A percentile compares a stretch with the other conserved stretches of the same genome.
Conservation (phyloP, 2,888 invertebrate species). For the Diabrotica balteata region DNA sequence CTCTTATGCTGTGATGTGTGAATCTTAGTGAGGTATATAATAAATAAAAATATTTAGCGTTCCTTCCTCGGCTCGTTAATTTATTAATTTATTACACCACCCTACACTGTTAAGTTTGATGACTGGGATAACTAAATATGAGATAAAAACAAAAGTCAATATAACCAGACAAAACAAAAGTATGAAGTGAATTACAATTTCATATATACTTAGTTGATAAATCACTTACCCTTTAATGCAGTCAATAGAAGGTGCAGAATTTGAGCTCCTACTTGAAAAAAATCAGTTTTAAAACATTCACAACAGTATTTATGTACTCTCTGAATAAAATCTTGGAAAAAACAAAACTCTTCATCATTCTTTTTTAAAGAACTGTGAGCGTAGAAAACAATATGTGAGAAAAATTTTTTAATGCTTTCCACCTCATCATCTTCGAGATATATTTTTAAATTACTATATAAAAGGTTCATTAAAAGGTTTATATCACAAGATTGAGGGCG, state of each 20-base stretch:
- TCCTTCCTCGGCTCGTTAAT: too few species aligned
- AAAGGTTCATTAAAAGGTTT: slow-evolving; percentile 33
- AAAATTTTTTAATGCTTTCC: slow-evolving; percentile 32
- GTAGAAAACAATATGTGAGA: slow-evolving; percentile 41
- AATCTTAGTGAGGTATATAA: too few species aligned
- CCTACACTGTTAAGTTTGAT: too few species aligned
- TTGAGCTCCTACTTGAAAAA: slow-evolving; percentile 42
- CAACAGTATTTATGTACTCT: slow-evolving; percentile 37
- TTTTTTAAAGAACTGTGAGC: slow-evolving; percentile 34
- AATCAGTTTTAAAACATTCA: slow-evolving; percentile 31
- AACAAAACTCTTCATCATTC: slow-evolving; percentile 26
- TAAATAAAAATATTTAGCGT: too few species aligned
- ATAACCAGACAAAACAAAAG: too few species aligned
- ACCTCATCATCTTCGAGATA: slow-evolving; percentile 33
- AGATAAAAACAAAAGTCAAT: too few species aligned
- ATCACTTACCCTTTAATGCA: slow-evolving; percentile 33
- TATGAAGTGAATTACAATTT: too few species aligned
- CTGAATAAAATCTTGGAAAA: slow-evolving; percentile 36
- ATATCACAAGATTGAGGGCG: slow-evolving; percentile 35
- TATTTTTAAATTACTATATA: slow-evolving; percentile 32
- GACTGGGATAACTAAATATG: too few species aligned
- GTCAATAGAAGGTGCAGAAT: slow-evolving; percentile 40
- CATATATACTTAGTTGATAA: not conserved
- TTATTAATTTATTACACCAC: too few species aligned
- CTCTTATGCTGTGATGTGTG: too few species aligned